Evolutionary conservation across 2,888 invertebrate species (phyloP).

Genomic region (Argynnis bischoffii): DNA sequence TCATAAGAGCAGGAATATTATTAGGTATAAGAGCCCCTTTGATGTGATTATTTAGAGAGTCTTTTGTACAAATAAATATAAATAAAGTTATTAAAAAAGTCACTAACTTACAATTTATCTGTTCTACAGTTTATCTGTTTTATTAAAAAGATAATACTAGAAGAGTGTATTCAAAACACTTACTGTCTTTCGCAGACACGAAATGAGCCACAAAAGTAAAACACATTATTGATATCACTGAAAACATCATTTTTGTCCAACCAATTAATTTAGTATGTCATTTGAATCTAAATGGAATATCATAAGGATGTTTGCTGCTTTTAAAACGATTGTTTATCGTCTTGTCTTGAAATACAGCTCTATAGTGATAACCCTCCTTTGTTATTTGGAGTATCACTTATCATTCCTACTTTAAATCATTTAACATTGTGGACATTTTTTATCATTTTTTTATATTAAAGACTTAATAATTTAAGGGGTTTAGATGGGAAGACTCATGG

Average conservation of each 20-base stretch:
- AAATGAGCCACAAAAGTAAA: background rate
- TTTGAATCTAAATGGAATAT: slow-evolving; percentile 15
- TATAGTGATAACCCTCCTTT: slow-evolving; percentile 7
- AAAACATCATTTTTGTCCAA: slow-evolving; percentile 15
- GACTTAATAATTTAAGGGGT: no score
- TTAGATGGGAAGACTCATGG: no score
- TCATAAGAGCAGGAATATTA: no score
- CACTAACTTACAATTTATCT: no score
- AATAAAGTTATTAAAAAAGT: no score
- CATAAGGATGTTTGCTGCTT: background rate
- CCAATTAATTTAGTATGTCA: background rate
- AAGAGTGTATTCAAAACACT: background rate
- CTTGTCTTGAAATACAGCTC: background rate
- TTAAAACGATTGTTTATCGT: slow-evolving; percentile 15
- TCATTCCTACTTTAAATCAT: background rate
- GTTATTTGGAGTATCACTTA: background rate
- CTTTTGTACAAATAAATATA: no score
- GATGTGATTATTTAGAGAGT: no score
- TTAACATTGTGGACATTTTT: background rate
- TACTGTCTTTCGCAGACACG: slow-evolving; percentile 10
- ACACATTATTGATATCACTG: slow-evolving; percentile 4
- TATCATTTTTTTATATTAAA: no score
- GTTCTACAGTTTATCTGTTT: no score
- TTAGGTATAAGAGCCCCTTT: no score
- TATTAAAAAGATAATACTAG: no score